A percentile compares a stretch with the other conserved stretches of the same genome.
These are phyloP conservation scores for Candoia aspera DNA, from an alignment of 2,113 vertebrate genomes.

Conservation along the genomic window DNA sequence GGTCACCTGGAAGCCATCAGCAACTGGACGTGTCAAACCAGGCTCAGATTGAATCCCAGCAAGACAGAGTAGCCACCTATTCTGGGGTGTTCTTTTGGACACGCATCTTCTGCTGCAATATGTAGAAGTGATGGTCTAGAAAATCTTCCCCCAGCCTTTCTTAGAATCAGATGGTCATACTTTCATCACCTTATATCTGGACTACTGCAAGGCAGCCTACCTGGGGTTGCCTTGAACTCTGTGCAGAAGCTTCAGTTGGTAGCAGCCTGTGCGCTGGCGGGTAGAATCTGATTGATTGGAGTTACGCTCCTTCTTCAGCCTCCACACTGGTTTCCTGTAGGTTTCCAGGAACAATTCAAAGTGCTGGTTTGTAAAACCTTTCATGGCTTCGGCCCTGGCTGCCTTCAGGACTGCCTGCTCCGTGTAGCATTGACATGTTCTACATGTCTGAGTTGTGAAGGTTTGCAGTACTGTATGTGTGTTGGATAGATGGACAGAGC, in stretches of 20 bases:
- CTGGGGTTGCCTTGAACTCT: background rate
- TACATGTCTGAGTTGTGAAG: background rate
- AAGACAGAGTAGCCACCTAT: no score
- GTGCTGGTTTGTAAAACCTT: background rate
- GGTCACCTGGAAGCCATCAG: no score
- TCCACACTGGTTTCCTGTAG: background rate
- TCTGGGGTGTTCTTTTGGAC: no score
- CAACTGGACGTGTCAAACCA: no score
- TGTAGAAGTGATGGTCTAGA: no score
- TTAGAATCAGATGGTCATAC: no score
- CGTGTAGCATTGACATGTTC: background rate
- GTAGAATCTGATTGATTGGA: background rate
- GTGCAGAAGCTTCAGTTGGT: background rate
- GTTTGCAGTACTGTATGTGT: background rate
- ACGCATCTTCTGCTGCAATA: no score
- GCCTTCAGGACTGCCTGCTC: background rate
- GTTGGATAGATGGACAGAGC: no score
- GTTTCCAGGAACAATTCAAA: background rate
- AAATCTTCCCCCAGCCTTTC: no score
- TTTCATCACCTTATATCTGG: no score
- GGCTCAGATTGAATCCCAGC: no score
- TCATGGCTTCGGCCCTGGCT: background rate
- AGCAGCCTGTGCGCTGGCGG: background rate
- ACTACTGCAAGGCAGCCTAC: background rate
- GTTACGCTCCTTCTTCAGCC: background rate